These are phyloP conservation scores for Hepsetus odoe DNA, from an alignment of 2,113 vertebrate species.

Conservation along the genomic window DNA sequence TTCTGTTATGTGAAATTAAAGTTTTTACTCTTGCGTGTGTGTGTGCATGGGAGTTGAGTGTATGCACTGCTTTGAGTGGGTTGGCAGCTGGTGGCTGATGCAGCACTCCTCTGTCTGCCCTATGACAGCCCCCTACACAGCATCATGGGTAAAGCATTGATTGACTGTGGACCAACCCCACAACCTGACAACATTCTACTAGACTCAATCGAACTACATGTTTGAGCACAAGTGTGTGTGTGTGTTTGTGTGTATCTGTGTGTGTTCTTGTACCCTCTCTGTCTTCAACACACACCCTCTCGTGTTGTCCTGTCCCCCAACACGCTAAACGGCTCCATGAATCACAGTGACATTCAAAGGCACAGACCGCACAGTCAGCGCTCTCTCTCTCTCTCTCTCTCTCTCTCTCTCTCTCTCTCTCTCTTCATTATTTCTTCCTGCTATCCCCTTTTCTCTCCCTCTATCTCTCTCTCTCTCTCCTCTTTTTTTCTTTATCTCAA, in stretches of 20 bases:
- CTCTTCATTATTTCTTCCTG: not conserved
- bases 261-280: conserved; percentile 32
- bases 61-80: conserved; percentile 37
- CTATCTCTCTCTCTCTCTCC: not conserved
- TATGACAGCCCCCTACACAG: conserved; percentile 38
- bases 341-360: conserved; percentile 62
- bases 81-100: conserved; percentile 59
- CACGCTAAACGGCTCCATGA: conserved; percentile 59
- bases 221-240: conserved; percentile 22
- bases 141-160: conserved; percentile 60
- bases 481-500: not conserved
- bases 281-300: conserved; percentile 56
- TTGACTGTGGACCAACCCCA: conserved; percentile 55
- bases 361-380: conserved; percentile 46
- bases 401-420: not conserved
- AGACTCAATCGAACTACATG: conserved; percentile 42
- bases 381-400: conserved; percentile 12
- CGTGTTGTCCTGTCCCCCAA: conserved; percentile 47
- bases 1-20: too few relatives aligned
- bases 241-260: conserved; percentile 56
- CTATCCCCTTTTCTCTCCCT: not conserved
- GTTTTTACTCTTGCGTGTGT: conserved; percentile 32
- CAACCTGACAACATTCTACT: conserved; percentile 47
- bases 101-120: conserved; percentile 48
- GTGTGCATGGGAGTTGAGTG: not conserved